Conservation (phyloP, 2,888 invertebrate genomes). For the Mamestra brassicae region DNA sequence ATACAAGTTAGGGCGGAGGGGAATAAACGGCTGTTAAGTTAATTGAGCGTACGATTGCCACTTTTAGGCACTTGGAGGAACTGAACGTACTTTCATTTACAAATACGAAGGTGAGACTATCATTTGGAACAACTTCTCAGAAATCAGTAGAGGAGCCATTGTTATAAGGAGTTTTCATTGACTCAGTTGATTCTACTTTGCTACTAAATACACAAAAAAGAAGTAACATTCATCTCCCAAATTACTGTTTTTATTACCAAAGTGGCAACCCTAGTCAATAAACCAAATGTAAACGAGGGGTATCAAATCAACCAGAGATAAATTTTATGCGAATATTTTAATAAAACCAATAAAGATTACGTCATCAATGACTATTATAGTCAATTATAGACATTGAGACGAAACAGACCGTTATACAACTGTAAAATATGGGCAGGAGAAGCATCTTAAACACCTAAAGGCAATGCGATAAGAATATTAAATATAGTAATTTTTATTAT, state of each 20-base stretch:
- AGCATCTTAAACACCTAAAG: conserved; percentile 19
- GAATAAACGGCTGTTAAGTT: conserved; percentile 37
- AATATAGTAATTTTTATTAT: not conserved
- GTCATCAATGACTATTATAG: conserved; percentile 37
- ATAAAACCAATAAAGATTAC: conserved; percentile 35
- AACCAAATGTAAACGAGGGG: conserved; percentile 35
- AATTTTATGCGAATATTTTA: conserved; percentile 33
- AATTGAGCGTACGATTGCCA: conserved; percentile 49
- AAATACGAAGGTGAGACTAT: not conserved
- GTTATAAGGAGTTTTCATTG: not conserved
- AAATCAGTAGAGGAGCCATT: not conserved
- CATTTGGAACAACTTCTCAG: conserved; percentile 3
- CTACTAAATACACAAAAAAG: not conserved
- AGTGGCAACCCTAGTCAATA: conserved; percentile 36
- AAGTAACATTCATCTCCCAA: not conserved
- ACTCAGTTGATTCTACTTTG: not conserved
- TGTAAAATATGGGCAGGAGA: conserved; percentile 22
- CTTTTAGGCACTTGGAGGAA: conserved; percentile 8
- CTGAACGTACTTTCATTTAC: too few species aligned
- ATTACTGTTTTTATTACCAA: not conserved
- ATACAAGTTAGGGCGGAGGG: conserved; percentile 29
- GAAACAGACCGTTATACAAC: conserved; percentile 40
- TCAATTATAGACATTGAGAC: conserved; percentile 30
- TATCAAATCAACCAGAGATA: conserved; percentile 46
- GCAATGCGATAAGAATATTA: conserved; percentile 15